Conservation (phyloP, 1,140 invertebrate species). For the Episyrphus balteatus region DNA sequence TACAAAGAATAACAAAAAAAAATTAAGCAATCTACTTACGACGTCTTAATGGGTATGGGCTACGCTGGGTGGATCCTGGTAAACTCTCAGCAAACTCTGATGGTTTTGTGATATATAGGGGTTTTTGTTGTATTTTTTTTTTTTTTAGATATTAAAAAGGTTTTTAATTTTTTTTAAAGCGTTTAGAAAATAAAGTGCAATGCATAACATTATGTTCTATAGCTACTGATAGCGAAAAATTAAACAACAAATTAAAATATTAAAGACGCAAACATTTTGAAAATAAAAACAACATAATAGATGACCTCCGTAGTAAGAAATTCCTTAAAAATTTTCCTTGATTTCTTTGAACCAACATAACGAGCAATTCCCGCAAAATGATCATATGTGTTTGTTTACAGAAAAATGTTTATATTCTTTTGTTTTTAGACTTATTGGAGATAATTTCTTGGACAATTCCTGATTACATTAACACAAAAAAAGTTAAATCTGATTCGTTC, state of each 20-base stretch:
- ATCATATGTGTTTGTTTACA: too few relatives aligned
- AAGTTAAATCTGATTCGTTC: too few relatives aligned
- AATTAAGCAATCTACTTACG: conserved; percentile 47
- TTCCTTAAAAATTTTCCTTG: too few relatives aligned
- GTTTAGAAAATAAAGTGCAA: background rate
- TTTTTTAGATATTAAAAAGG: background rate
- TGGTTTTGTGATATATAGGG: conserved; percentile 14
- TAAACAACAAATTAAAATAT: background rate
- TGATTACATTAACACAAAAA: too few relatives aligned
- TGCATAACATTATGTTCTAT: background rate
- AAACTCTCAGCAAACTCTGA: conserved; percentile 75
- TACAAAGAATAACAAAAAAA: background rate
- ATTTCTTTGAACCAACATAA: too few relatives aligned
- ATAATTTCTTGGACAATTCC: too few relatives aligned
- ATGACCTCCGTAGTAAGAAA: too few relatives aligned
- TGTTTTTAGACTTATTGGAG: too few relatives aligned
- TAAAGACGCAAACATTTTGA: too few relatives aligned
- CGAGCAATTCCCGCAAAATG: too few relatives aligned
- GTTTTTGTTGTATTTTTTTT: conserved; percentile 1
- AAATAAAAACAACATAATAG: too few relatives aligned
- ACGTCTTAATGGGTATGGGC: conserved; percentile 67
- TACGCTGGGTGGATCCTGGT: conserved; percentile 67
- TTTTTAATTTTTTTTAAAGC: background rate
- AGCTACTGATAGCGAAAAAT: background rate
- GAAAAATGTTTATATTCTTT: too few relatives aligned